Base-by-base conservation (phyloP, 2,797 vertebrate species). In the Ctenochaetus hawaiiensis region DNA sequence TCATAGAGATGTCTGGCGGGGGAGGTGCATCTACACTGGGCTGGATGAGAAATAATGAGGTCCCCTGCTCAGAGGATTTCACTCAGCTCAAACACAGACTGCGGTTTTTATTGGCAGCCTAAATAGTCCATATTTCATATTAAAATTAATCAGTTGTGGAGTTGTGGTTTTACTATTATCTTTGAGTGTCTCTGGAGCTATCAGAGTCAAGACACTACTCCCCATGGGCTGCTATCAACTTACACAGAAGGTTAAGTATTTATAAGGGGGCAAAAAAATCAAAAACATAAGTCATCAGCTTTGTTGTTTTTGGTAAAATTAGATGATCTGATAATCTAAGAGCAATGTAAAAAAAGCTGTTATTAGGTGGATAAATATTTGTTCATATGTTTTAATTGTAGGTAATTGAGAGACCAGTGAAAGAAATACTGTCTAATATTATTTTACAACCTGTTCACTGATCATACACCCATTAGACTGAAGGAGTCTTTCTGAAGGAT, bases 31-130 rank as follows among this genome's bases (percentile, higher is more conserved):
- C 63, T 73, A 76, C 67, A 20, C 67, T 37, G 85, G 76, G 73
- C 83, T 87, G 85, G 77, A 87, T 89, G 78, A 87, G 82, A 81
- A 77, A 89, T 86, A 90, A 89, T 37, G 70, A 84, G 71, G 83
- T 89, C 77, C 83, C 77, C 68, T 62, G 79, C 83, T 67, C 70
- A 74, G 89, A 91, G 80, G 82, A 88, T 86, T 86, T 89, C 49
- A 66, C 63, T 72, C 75, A 78, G 83, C 75, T 87, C 65, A 53
- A 60, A 63, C 67, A 78, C 68, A 80, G 78, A 82, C 84, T 81
- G 73, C 20, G 45, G 51, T 64, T 86, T 78, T 73, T 79, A 81
- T 64, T 78, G 70, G 72, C 66, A 75, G 79, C 56, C 58, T 85
- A 72, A 87, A 84, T 65, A 72, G 18, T 67, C 44, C 20, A 56